These are phyloP conservation scores for Heptranchias perlo DNA, from an alignment of 2,113 vertebrate genomes.

Conservation along the genomic window DNA sequence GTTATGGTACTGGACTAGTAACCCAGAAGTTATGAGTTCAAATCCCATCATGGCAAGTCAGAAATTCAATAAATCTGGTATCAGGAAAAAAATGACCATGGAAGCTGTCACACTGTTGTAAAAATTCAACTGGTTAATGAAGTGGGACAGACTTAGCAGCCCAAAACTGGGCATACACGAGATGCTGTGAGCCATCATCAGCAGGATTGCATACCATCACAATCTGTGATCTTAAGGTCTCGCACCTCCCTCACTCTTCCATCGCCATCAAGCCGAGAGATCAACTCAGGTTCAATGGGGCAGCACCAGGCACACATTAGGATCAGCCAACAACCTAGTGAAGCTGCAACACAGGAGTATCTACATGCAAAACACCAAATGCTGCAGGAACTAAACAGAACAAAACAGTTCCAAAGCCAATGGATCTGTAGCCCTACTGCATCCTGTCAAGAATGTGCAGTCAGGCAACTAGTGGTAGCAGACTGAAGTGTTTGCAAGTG, in stretches of 20 bases:
- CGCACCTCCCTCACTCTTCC: neutral
- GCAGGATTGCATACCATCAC: neutral
- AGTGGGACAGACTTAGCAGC: too few species aligned
- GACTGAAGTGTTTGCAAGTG: neutral
- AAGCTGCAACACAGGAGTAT: neutral
- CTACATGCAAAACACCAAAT: too few species aligned
- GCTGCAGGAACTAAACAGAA: neutral
- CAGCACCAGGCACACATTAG: neutral
- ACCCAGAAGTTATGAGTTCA: neutral
- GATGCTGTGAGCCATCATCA: neutral
- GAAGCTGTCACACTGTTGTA: neutral
- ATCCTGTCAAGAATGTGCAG: neutral
- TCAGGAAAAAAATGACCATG: neutral
- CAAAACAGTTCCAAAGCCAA: neutral
- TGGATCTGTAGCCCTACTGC: neutral
- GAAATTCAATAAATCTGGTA: neutral
- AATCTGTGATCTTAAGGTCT: neutral
- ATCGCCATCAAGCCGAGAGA: too few species aligned
- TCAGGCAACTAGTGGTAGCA: neutral
- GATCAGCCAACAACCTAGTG: neutral
- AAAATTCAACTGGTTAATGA: too few species aligned
- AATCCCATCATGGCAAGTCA: neutral
- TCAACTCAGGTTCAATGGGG: neutral
- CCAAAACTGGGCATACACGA: neutral
- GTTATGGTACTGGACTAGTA: neutral